These are phyloP conservation scores for Lagria hirta DNA, from an alignment of 2,888 invertebrate species.

Conservation along the genomic window DNA sequence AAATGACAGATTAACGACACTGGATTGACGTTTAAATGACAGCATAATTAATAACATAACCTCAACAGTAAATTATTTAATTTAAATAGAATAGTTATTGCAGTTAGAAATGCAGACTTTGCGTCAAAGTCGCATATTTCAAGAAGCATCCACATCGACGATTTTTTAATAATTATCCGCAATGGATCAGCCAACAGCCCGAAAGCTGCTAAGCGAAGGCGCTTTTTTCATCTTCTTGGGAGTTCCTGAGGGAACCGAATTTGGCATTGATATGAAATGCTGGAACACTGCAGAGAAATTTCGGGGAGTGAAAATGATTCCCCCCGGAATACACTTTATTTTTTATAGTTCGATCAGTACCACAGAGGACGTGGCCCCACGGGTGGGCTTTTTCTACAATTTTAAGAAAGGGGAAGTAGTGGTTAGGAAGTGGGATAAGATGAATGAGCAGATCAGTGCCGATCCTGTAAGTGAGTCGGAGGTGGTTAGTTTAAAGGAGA, in stretches of 20 bases:
- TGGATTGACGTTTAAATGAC: no score
- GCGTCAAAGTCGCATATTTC: no score
- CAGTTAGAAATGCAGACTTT: no score
- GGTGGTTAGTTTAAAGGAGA: conserved; percentile 65
- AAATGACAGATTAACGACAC: no score
- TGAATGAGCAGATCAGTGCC: conserved; percentile 71
- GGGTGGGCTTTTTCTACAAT: conserved; percentile 73
- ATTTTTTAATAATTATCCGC: no score
- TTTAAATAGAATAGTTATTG: no score
- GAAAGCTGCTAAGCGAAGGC: conserved; percentile 75
- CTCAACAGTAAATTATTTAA: no score
- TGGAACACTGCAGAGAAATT: conserved; percentile 93
- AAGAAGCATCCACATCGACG: no score
- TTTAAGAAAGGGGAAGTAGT: conserved; percentile 82
- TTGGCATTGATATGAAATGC: conserved; percentile 91
- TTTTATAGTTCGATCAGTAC: conserved; percentile 77
- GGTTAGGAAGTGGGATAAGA: conserved; percentile 83
- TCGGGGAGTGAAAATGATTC: conserved; percentile 97
- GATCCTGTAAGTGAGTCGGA: conserved; percentile 68
- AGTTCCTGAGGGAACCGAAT: conserved; percentile 88
- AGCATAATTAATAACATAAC: no score
- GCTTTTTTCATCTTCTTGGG: conserved; percentile 81
- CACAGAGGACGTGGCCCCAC: conserved; percentile 65
- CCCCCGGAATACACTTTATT: conserved; percentile 92
- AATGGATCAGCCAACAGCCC: conserved; percentile 77